Evolutionary conservation across 1,140 invertebrate species (phyloP).

Genomic region (Drosophila equinoxialis): DNA sequence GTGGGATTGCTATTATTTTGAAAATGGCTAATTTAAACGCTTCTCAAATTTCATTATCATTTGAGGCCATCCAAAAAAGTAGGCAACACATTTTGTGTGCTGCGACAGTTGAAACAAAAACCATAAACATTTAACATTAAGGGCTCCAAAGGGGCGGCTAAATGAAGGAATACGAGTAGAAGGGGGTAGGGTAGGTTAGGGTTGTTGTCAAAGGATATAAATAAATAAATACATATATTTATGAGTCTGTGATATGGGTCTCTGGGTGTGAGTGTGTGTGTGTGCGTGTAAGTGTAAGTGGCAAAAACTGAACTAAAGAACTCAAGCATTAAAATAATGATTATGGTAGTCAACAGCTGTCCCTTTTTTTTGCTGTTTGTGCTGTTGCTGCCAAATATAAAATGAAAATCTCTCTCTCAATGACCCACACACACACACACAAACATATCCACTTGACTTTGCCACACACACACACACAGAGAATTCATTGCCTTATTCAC

Average conservation of each 20-base stretch:
- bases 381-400: slow-evolving; percentile 51
- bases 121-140: slow-evolving; percentile 8
- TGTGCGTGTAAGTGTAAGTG: neutral
- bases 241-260: neutral
- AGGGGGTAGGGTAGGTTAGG: neutral
- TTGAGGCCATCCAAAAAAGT: neutral
- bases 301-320: slow-evolving; percentile 14
- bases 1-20: neutral
- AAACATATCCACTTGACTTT: slow-evolving; percentile 33
- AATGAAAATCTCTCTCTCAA: slow-evolving; percentile 46
- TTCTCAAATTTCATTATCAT: slow-evolving; percentile 6
- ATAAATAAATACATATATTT: slow-evolving; percentile 13
- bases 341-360: slow-evolving; percentile 36
- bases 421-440: slow-evolving; percentile 9
- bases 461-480: neutral
- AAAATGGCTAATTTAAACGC: neutral
- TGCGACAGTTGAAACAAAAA: slow-evolving; percentile 1
- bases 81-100: slow-evolving; percentile 1
- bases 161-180: neutral
- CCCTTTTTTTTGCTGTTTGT: neutral
- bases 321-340: slow-evolving; percentile 43
- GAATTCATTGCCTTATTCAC: slow-evolving; percentile 39
- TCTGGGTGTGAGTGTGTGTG: neutral
- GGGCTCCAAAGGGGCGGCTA: neutral
- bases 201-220: slow-evolving; percentile 2